A percentile compares a stretch with the other conserved stretches of the same genome.
Evolutionary conservation across 2,888 invertebrate species (phyloP).

Genomic region (Volucella zonaria): DNA sequence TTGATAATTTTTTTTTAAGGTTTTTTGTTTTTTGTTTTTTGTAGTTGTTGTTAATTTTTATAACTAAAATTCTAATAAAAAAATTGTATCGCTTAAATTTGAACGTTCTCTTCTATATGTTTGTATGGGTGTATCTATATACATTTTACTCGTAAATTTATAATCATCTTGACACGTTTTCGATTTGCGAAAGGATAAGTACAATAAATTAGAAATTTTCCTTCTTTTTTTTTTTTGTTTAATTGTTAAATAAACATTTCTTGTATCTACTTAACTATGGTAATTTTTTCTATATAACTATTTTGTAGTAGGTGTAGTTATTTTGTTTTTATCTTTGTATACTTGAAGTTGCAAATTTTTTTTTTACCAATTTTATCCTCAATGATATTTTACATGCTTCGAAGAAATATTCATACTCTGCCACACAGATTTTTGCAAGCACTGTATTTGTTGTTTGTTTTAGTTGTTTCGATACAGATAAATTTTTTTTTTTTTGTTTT

Average conservation of each 20-base stretch:
- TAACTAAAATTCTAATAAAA: slow-evolving; percentile 59
- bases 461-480: neutral
- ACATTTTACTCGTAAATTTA: slow-evolving; percentile 18
- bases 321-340: slow-evolving; percentile 23
- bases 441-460: slow-evolving; percentile 28
- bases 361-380: neutral
- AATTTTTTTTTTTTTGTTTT: neutral
- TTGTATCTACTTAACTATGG: slow-evolving; percentile 29
- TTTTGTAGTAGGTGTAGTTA: slow-evolving; percentile 27
- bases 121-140: slow-evolving; percentile 34
- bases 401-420: slow-evolving; percentile 24
- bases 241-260: slow-evolving; percentile 5
- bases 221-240: neutral
- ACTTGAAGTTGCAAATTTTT: slow-evolving; percentile 29
- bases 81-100: slow-evolving; percentile 50
- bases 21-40: slow-evolving; percentile 17
- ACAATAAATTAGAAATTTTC: no score
- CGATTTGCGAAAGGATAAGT: slow-evolving; percentile 32
- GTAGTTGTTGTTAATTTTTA: slow-evolving; percentile 13
- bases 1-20: slow-evolving; percentile 55
- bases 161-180: slow-evolving; percentile 46
- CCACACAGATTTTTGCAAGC: slow-evolving; percentile 42
- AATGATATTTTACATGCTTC: slow-evolving; percentile 43
- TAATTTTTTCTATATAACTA: slow-evolving; percentile 29
- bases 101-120: slow-evolving; percentile 46